Evolutionary conservation across 2,888 invertebrate genomes (phyloP).

Genomic region (Ormyrus pomaceus): DNA sequence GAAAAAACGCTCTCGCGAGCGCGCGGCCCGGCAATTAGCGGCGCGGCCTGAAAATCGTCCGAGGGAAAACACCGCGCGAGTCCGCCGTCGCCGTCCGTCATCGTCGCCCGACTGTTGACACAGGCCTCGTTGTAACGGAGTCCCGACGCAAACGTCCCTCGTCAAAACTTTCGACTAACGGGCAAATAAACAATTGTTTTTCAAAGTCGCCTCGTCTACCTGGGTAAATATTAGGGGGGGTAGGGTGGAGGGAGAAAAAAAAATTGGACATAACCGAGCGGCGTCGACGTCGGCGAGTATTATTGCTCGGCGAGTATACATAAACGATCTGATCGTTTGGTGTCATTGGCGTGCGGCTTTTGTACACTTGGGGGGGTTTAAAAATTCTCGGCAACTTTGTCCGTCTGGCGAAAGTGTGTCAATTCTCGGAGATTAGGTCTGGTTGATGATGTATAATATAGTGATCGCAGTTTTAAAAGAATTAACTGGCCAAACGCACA

Average conservation of each 20-base stretch:
- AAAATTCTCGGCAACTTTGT: too few species aligned
- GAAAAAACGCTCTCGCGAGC: neutral
- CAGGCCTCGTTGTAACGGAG: neutral
- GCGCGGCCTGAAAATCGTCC: constrained; percentile 14
- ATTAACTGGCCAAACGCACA: too few species aligned
- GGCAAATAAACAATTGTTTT: constrained; percentile 34
- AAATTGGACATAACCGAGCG: too few species aligned
- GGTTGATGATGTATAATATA: too few species aligned
- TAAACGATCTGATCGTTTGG: constrained; percentile 2
- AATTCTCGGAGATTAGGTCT: too few species aligned
- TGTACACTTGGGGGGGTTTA: too few species aligned
- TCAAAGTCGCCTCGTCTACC: neutral
- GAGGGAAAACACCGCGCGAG: neutral
- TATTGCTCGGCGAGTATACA: neutral
- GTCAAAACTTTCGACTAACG: constrained; percentile 26
- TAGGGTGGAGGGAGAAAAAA: too few species aligned
- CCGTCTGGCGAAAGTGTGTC: too few species aligned
- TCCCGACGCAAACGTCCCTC: constrained; percentile 11
- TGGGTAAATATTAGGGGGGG: neutral
- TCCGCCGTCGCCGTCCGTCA: too few species aligned
- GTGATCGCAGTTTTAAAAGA: too few species aligned
- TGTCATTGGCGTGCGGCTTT: too few species aligned
- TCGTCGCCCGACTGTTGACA: too few species aligned
- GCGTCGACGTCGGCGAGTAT: neutral
- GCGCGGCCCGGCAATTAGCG: constrained; percentile 7